phyloP scores from a whole-genome alignment of 2,113 vertebrate genomes.

The Caretta caretta region DNA sequence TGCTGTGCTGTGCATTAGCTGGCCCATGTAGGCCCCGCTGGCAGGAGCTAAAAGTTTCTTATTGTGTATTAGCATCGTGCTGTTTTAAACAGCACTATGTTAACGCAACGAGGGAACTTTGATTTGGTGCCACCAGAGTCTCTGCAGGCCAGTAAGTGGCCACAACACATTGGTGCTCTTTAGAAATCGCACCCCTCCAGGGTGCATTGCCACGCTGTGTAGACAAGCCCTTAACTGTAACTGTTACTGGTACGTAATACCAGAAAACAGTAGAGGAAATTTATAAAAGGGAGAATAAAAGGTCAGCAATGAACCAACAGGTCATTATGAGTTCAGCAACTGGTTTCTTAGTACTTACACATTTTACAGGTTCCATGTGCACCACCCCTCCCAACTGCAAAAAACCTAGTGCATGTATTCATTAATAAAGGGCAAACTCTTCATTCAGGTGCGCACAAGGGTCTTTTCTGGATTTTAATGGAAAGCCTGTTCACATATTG shows the following conservation, averaged over 20 bases:
- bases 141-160: not conserved
- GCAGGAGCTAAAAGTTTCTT: not conserved
- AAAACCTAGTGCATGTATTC: not conserved
- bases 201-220: not conserved
- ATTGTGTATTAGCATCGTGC: not conserved
- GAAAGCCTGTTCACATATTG: not conserved
- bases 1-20: not conserved
- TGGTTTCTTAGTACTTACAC: not conserved
- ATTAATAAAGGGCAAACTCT: not conserved
- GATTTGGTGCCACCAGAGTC: not conserved
- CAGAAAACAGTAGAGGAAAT: not conserved
- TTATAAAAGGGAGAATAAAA: not conserved
- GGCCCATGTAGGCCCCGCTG: not conserved
- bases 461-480: not conserved
- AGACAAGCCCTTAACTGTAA: not conserved
- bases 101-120: not conserved
- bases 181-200: not conserved
- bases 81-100: not conserved
- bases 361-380: not conserved
- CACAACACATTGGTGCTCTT: not conserved
- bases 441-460: rapidly evolving
- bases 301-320: not conserved
- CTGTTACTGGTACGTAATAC: not conserved
- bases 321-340: not conserved
- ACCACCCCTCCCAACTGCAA: not conserved